A percentile compares a stretch with the other conserved stretches of the same genome.
phyloP scores from a whole-genome alignment of 2,888 invertebrate species.

The Pyrgus malvae region DNA sequence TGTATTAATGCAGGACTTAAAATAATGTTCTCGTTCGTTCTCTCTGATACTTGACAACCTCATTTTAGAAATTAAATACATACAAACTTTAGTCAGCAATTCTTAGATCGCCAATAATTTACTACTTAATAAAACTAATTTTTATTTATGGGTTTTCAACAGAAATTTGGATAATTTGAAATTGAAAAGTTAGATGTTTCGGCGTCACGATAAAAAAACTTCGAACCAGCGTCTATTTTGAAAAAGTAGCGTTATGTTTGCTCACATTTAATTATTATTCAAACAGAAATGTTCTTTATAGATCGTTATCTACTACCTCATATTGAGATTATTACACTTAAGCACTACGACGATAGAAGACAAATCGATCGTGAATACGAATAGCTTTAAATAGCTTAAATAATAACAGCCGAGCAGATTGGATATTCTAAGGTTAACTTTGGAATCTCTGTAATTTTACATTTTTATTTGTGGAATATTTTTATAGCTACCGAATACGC shows the following conservation, averaged over 20 bases:
- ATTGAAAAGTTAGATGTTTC: too few species aligned
- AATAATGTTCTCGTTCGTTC: too few species aligned
- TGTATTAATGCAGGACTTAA: too few species aligned
- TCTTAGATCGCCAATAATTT: too few species aligned
- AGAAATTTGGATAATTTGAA: too few species aligned
- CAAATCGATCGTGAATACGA: constrained; percentile 66
- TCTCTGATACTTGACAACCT: too few species aligned
- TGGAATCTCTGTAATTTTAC: constrained; percentile 40
- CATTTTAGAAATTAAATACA: too few species aligned
- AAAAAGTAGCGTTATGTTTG: constrained; percentile 45
- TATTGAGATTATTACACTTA: constrained; percentile 48
- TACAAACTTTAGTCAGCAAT: too few species aligned
- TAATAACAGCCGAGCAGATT: constrained; percentile 54
- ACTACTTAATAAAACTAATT: too few species aligned
- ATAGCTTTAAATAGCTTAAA: constrained; percentile 54
- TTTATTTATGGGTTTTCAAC: constrained; percentile 8
- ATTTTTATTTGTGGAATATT: constrained; percentile 39
- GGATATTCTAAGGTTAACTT: constrained; percentile 37
- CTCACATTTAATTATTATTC: constrained; percentile 61
- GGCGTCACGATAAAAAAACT: constrained; percentile 26
- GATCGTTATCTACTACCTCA: constrained; percentile 51
- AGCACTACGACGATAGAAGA: constrained; percentile 52
- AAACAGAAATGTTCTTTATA: constrained; percentile 54
- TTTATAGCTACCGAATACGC: constrained; percentile 9
- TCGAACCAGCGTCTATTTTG: constrained; percentile 4